A percentile compares a stretch with the other conserved stretches of the same genome.
phyloP scores from a whole-genome alignment of 2,888 invertebrate species.

The Cordilura impudica region DNA sequence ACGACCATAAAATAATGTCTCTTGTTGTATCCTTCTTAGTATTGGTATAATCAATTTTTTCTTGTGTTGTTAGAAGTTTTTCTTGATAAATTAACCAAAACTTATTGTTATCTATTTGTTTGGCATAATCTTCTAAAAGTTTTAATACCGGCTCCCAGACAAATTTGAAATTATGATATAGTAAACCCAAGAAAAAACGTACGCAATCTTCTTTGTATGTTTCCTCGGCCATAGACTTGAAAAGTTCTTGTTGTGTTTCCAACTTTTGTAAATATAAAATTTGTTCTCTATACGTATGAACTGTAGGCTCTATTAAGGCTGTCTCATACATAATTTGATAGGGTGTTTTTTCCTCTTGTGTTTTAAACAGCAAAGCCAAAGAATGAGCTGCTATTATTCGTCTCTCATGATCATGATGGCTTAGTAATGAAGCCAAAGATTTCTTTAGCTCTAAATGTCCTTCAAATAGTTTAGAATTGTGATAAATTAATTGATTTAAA shows the following conservation, averaged over 20 bases:
- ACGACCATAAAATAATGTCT: slow-evolving; percentile 57
- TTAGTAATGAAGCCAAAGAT: not conserved
- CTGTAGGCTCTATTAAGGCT: slow-evolving; percentile 84
- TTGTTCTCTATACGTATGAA: slow-evolving; percentile 89
- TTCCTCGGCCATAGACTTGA: slow-evolving; percentile 78
- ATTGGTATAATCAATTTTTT: slow-evolving; percentile 55
- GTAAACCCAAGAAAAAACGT: slow-evolving; percentile 87
- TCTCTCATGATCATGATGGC: slow-evolving; percentile 81
- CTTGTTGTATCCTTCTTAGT: not conserved
- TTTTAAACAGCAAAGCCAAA: slow-evolving; percentile 81
- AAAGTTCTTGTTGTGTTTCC: slow-evolving; percentile 81
- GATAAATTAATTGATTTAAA: slow-evolving; percentile 76
- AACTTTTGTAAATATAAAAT: slow-evolving; percentile 86
- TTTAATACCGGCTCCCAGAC: slow-evolving; percentile 91
- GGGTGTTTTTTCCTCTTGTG: slow-evolving; percentile 71
- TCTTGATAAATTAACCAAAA: slow-evolving; percentile 87
- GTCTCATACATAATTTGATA: slow-evolving; percentile 85
- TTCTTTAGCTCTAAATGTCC: not conserved
- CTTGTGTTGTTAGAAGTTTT: slow-evolving; percentile 80
- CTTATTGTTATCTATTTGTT: slow-evolving; percentile 80
- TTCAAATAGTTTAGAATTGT: slow-evolving; percentile 77
- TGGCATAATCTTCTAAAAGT: slow-evolving; percentile 87
- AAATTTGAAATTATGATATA: slow-evolving; percentile 92
- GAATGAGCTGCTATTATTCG: slow-evolving; percentile 86
- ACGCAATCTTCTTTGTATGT: slow-evolving; percentile 84